Conservation (phyloP, 2,888 invertebrate genomes). For the Ypsolopha sequella region DNA sequence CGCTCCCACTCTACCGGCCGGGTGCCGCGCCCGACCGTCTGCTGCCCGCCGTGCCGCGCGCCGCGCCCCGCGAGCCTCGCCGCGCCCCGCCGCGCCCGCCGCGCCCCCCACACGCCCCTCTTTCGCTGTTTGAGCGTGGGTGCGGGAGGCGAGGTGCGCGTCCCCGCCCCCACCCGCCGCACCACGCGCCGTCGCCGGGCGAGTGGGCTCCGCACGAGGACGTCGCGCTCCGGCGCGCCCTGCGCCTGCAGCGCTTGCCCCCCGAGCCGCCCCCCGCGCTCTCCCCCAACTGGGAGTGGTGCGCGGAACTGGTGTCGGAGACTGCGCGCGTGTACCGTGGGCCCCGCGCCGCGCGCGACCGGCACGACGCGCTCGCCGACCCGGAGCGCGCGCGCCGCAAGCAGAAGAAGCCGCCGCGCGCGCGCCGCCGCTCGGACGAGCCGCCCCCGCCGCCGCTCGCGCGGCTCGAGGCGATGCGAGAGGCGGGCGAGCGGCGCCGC, state of each 20-base stretch:
- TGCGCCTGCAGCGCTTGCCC: constrained; percentile 76
- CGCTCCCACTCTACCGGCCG: constrained; percentile 88
- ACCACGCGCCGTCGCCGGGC: constrained; percentile 82
- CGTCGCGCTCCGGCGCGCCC: constrained; percentile 86
- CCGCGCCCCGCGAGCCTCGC: constrained; percentile 80
- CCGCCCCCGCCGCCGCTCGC: constrained; percentile 56
- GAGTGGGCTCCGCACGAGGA: constrained; percentile 96
- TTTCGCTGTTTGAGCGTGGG: constrained; percentile 88
- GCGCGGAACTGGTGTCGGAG: constrained; percentile 90
- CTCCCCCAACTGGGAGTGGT: constrained; percentile 96
- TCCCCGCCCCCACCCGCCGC: constrained; percentile 85
- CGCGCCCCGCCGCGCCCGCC: constrained; percentile 74
- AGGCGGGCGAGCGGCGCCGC: constrained; percentile 79
- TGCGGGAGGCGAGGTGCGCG: constrained; percentile 73
- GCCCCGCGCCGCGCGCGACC: constrained; percentile 72
- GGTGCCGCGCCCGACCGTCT: constrained; percentile 79
- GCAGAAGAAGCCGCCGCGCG: constrained; percentile 79
- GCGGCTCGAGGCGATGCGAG: constrained; percentile 80
- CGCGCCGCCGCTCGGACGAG: constrained; percentile 79
- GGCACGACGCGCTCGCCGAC: constrained; percentile 87
- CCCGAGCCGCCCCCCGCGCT: constrained; percentile 84
- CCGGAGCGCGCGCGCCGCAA: constrained; percentile 91
- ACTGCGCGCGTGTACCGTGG: constrained; percentile 89
- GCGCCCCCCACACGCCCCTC: constrained; percentile 78
- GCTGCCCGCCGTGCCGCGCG: constrained; percentile 82